Base-by-base conservation (phyloP, 2,888 invertebrate species). In the Trichopria drosophilae region DNA sequence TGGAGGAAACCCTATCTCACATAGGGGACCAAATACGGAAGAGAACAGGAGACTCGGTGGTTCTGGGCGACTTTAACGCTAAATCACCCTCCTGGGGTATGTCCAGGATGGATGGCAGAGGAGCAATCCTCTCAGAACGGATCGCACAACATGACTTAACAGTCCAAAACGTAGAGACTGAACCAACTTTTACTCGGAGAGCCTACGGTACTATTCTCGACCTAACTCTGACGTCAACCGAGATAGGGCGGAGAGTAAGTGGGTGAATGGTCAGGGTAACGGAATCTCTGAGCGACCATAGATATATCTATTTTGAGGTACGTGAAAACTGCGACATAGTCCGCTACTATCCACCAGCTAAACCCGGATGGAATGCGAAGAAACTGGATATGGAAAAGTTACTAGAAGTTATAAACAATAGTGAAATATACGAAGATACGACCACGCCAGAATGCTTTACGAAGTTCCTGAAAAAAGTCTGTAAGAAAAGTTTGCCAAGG, bases 231-330 rank as follows among this genome's bases (percentile, higher is more conserved):
- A 24, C 51, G 2, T 51, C 56, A 6, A 36, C 26, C 5, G 34
- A 51, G 15, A 45, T 51, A 4, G 22, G 9, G 28, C 34, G 43
- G 7, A 29, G 13, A 15, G 24, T 39, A 13, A 16, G 12, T 4
- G 26, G 43, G 16, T 58, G 56, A 53, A 35, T 51, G 36, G 55
- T 58, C 2, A 39, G 34, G 2, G 53, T 50, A 9, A 29, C 23
- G 12, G 58, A 56, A 42, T 31, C 53, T 13, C 46, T 58, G 6
- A 58, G 58, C 23, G 55, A 53, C 39, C 55, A 58, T 18, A 43
- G n/a, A n/a, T n/a, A n/a, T n/a, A n/a, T n/a, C n/a, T n/a, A n/a
- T n/a, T n/a, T n/a, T n/a, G n/a, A n/a, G n/a, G n/a, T n/a, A n/a
- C n/a, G 44, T 19, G 51, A n/a, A n/a, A n/a, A n/a, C n/a, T n/a